Evolutionary conservation across 2,888 invertebrate genomes (phyloP).

Genomic region (Platycnemis pennipes): DNA sequence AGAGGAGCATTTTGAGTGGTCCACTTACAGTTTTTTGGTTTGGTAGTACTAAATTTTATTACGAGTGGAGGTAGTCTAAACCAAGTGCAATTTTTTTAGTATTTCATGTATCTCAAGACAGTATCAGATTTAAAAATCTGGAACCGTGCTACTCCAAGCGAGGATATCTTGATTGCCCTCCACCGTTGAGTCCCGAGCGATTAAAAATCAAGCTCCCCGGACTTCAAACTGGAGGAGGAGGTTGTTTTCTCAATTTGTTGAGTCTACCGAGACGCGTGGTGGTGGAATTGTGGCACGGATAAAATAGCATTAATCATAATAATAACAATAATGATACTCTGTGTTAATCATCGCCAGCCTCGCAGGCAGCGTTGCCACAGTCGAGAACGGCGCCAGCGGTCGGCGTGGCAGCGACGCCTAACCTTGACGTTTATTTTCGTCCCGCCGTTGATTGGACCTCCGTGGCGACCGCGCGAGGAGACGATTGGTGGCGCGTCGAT

Average conservation of each 20-base stretch:
- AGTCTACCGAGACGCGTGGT: background rate
- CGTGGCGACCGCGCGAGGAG: slow-evolving; percentile 11
- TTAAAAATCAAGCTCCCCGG: background rate
- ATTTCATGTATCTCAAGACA: background rate
- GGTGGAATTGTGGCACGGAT: background rate
- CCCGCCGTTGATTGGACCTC: slow-evolving; percentile 21
- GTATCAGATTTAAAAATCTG: background rate
- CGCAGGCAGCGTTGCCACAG: background rate
- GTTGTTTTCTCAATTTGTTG: slow-evolving; percentile 15
- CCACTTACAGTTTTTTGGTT: too few relatives aligned
- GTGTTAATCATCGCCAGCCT: background rate
- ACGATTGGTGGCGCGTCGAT: slow-evolving; percentile 48
- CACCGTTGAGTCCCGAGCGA: background rate
- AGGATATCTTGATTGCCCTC: background rate
- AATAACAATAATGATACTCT: background rate
- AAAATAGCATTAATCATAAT: background rate
- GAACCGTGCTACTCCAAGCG: background rate
- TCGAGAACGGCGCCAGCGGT: slow-evolving; percentile 24
- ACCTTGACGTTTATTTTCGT: slow-evolving; percentile 66
- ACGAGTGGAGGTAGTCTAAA: too few relatives aligned
- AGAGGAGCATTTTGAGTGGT: too few relatives aligned
- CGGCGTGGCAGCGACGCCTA: slow-evolving; percentile 39
- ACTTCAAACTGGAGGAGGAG: background rate
- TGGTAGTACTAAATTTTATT: too few relatives aligned
- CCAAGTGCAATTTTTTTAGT: too few relatives aligned